Conservation (phyloP, 1,140 invertebrate species). For the Cecropterus lyciades region DNA sequence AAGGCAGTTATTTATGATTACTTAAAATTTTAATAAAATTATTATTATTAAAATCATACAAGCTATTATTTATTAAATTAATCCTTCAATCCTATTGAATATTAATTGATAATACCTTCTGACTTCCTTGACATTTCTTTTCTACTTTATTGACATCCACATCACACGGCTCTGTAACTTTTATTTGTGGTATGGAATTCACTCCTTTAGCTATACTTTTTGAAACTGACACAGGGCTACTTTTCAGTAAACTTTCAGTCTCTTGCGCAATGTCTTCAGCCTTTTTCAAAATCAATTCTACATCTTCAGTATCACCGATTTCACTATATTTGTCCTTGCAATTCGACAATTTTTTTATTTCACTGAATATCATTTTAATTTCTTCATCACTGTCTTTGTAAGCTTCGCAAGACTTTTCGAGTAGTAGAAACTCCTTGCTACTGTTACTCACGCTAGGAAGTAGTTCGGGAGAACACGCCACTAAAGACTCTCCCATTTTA, state of each 20-base stretch:
- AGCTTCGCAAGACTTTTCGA: slow-evolving; percentile 71
- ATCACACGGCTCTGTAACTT: slow-evolving; percentile 68
- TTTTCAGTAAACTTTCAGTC: slow-evolving; percentile 71
- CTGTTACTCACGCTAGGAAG: slow-evolving; percentile 62
- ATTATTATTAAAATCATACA: too few relatives aligned
- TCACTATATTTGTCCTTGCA: slow-evolving; percentile 54
- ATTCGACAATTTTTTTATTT: slow-evolving; percentile 70
- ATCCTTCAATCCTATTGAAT: too few relatives aligned
- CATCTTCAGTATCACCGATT: slow-evolving; percentile 67
- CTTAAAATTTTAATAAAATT: too few relatives aligned
- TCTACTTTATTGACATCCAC: slow-evolving; percentile 31
- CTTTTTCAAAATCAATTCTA: slow-evolving; percentile 73
- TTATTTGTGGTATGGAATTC: slow-evolving; percentile 62
- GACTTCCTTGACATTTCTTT: slow-evolving; percentile 35
- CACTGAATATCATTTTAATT: slow-evolving; percentile 75
- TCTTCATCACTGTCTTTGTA: slow-evolving; percentile 76
- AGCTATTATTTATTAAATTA: too few relatives aligned
- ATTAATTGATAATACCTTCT: slow-evolving; percentile 53
- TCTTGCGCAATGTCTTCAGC: slow-evolving; percentile 74
- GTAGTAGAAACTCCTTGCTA: slow-evolving; percentile 72
- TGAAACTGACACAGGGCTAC: slow-evolving; percentile 45
- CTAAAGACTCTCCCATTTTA: slow-evolving; percentile 37
- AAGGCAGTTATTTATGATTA: too few relatives aligned
- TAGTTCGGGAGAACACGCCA: slow-evolving; percentile 38
- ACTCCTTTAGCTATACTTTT: slow-evolving; percentile 40